Evolutionary conservation across 2,113 vertebrate genomes (phyloP), one percentile per base, ranked within the genome.

Genomic region (Sinocyclocheilus rhinocerous): DNA sequence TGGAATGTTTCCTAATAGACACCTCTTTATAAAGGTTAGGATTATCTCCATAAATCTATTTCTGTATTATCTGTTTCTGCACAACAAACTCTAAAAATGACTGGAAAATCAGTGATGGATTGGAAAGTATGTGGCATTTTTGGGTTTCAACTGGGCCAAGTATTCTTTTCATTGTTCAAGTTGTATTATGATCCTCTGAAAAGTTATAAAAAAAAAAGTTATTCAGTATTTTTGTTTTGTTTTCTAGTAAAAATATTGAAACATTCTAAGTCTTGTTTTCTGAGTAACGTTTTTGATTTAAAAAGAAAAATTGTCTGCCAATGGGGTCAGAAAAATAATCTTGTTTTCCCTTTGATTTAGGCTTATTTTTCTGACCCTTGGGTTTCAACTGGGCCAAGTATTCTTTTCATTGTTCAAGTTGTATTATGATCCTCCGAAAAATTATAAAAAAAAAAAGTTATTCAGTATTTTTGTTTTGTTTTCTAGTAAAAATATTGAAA

Each of bases 21-120:
- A 2, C 22, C 57, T 63, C 57, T 78, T 78, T 45, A 24, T 29
- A 61, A 80, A 80, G 55, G 36, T 80, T 6, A 80, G 57, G n/a
- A 42, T 63, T 63, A 42, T 42, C 57, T n/a, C 57, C 2, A 36
- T 79, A 36, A 57, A 59, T 33, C 29, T 29, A 29, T 29, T 29
- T 33, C 29, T 33, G 29, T 33, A 33, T 33, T 33, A 33, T 33
- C 29, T 33, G 29, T 33, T 79, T 22, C 10, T 36, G 52, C 29
- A 29, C 4, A 33, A 8, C 18, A 33, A 36, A 36, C n/a, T 78
- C 33, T 78, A 57, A 57, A 77, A 52, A 55, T 18, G 24, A 11
- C 24, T 36, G 15, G 4, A 55, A 78, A 78, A 55, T 29, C 16
- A 55, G 20, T 79, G 50, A 57, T 36, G 29, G 18, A 33, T 36